Percentiles rank a stretch among this genome's conserved stretches.
Conservation (phyloP, 2,113 vertebrate genomes). For the Solea solea region DNA sequence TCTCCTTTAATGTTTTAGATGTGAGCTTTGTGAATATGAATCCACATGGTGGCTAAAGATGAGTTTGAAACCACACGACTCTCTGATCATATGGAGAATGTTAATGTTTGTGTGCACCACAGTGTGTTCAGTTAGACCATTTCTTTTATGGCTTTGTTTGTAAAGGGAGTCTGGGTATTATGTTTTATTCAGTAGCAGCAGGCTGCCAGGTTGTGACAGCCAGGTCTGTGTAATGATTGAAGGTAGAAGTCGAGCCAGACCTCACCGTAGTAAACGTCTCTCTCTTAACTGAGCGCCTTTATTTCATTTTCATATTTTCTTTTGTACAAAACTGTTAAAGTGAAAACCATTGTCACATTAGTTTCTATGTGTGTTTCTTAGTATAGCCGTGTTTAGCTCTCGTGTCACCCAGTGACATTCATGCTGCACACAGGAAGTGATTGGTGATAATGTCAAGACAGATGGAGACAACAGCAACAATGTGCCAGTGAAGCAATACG, state of each 20-base stretch:
- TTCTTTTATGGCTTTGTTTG: constrained; percentile 49
- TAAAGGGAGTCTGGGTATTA: constrained; percentile 22
- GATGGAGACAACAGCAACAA: no score
- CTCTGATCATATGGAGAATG: constrained; percentile 3
- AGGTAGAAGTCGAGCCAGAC: constrained; percentile 35
- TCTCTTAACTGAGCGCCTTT: no score
- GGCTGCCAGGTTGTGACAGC: constrained; percentile 49
- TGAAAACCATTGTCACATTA: no score
- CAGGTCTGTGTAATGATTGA: constrained; percentile 37
- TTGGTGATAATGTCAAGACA: no score
- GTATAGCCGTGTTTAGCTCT: no score
- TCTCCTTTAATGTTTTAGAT: constrained; percentile 55
- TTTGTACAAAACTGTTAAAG: no score
- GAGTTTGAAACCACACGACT: background rate
- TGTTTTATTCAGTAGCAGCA: constrained; percentile 73
- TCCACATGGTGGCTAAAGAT: constrained; percentile 38
- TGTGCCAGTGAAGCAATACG: no score
- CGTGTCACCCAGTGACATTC: no score
- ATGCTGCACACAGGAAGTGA: no score
- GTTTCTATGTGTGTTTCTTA: no score
- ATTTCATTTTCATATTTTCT: no score
- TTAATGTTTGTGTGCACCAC: constrained; percentile 9
- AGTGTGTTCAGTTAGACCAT: constrained; percentile 8
- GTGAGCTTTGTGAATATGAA: constrained; percentile 57
- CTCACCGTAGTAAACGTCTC: constrained; percentile 10